phyloP scores from a whole-genome alignment of 2,797 vertebrate genomes.

The Euthynnus affinis region DNA sequence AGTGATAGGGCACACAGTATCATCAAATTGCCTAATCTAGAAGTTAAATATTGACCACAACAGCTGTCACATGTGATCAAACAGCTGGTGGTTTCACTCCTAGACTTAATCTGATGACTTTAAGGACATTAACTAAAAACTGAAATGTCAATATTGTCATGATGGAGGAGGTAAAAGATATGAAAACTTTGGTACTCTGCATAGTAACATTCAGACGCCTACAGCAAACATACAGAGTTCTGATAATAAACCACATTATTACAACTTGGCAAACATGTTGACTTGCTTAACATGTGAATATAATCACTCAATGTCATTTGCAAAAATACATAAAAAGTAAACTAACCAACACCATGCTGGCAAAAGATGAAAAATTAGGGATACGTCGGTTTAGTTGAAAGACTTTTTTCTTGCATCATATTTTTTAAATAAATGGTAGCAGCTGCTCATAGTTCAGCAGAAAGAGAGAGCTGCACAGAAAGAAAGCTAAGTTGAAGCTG shows the following conservation, averaged over 20 bases:
- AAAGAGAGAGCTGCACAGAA: neutral
- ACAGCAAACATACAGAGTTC: neutral
- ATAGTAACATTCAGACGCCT: neutral
- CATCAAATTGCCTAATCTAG: neutral
- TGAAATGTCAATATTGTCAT: neutral
- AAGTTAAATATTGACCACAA: slow-evolving; percentile 58
- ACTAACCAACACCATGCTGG: neutral
- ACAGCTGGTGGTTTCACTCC: slow-evolving; percentile 1
- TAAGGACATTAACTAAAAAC: neutral
- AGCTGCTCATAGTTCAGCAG: neutral
- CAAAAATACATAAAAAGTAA: neutral
- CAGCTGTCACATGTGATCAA: slow-evolving; percentile 13
- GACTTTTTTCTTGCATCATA: neutral
- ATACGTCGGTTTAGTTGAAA: neutral
- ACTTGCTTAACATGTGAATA: neutral
- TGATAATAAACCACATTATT: neutral
- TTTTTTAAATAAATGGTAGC: neutral
- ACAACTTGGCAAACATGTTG: neutral
- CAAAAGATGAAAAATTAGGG: neutral
- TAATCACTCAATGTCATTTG: neutral
- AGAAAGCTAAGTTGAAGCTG: neutral
- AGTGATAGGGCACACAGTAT: slow-evolving; percentile 34
- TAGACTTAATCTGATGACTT: neutral
- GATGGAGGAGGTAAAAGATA: neutral
- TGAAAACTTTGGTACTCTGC: neutral